Evolutionary conservation across 2,797 vertebrate genomes (phyloP).

Genomic region (Meriones psammophilus): DNA sequence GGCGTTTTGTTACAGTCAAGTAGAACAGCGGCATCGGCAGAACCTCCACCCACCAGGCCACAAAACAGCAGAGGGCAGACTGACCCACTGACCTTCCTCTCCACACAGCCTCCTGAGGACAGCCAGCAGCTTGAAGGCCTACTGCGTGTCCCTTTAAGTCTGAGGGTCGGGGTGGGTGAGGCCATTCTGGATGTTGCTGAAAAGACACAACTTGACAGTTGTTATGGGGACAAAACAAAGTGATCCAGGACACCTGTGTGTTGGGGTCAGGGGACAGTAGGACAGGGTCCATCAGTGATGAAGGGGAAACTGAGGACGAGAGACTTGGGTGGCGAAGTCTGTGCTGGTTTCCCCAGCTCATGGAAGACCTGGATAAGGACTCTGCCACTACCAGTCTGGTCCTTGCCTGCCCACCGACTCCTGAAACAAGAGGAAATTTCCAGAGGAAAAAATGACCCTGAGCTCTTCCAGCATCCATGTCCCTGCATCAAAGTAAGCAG

Average conservation of each 20-base stretch:
- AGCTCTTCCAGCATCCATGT: neutral
- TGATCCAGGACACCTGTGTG: neutral
- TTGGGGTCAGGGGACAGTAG: neutral
- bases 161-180: neutral
- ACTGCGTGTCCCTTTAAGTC: no score
- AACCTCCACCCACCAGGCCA: neutral
- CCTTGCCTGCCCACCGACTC: neutral
- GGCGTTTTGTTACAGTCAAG: neutral
- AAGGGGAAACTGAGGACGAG: neutral
- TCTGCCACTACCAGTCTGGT: rapidly evolving
- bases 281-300: neutral
- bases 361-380: neutral
- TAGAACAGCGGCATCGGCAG: no score
- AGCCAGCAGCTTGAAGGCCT: no score
- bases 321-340: neutral
- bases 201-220: neutral
- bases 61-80: neutral
- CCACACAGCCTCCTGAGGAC: neutral
- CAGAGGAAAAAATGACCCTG: slow-evolving; percentile 43
- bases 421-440: neutral
- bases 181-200: no score
- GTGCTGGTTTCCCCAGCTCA: neutral
- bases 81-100: neutral
- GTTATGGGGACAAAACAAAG: neutral
- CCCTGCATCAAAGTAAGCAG: neutral